Conservation (phyloP, 1,140 invertebrate species). For the Drusus annulatus region DNA sequence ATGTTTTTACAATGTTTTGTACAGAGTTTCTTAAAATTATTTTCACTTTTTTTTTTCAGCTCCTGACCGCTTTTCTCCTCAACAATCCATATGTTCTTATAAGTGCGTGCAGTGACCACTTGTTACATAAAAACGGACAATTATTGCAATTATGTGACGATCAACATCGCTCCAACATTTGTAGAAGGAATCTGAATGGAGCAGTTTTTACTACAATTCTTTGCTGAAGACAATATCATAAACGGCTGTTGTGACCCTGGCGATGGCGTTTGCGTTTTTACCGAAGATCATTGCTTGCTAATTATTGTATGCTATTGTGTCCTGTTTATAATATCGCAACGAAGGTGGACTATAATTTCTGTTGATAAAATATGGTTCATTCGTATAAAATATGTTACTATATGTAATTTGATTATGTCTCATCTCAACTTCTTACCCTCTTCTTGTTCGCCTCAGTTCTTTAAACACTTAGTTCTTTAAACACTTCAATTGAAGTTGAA, state of each 20-base stretch:
- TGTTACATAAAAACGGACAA: not conserved
- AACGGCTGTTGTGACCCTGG: not conserved
- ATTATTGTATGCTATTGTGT: not conserved
- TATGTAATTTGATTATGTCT: too few species aligned
- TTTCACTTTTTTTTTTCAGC: not conserved
- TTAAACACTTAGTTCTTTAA: too few species aligned
- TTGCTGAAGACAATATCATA: not conserved
- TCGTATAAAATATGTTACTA: too few species aligned
- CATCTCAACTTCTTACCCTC: too few species aligned
- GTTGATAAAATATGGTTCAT: not conserved
- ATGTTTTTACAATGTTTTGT: too few species aligned
- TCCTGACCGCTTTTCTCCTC: not conserved
- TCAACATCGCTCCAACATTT: not conserved
- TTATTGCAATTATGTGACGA: constrained; percentile 14
- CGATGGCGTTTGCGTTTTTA: not conserved
- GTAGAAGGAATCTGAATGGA: constrained; percentile 28
- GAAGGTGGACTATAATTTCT: not conserved
- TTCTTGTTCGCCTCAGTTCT: too few species aligned
- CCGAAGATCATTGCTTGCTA: not conserved
- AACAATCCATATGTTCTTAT: not conserved
- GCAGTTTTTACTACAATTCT: not conserved
- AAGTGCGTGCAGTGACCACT: constrained; percentile 13
- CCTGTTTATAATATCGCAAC: not conserved
- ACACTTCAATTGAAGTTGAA: too few species aligned
- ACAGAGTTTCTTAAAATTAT: too few species aligned